Evolutionary conservation across 2,113 vertebrate genomes (phyloP).

Genomic region (Myrmecobius fasciatus): DNA sequence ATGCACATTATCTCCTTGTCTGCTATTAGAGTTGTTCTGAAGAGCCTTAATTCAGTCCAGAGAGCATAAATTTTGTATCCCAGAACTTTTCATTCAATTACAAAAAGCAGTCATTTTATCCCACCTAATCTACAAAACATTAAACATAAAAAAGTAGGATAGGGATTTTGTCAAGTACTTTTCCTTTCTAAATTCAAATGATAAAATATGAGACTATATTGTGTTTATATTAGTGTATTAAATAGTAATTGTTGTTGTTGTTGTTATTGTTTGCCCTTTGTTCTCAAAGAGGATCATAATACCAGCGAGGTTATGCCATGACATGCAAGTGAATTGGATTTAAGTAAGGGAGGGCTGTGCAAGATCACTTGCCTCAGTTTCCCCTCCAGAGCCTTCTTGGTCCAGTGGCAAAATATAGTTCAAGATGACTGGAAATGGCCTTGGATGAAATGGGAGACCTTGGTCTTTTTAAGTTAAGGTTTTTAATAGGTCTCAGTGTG

Average conservation of each 20-base stretch:
- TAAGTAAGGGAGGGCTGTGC: too few species aligned
- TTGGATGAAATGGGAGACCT: too few species aligned
- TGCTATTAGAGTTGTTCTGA: neutral
- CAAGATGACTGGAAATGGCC: too few species aligned
- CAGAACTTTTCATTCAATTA: neutral
- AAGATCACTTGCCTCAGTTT: too few species aligned
- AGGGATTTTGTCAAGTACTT: neutral
- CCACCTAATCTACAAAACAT: neutral
- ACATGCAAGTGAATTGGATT: too few species aligned
- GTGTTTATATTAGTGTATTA: neutral
- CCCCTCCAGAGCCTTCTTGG: too few species aligned
- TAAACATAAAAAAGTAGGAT: neutral
- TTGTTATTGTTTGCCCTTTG: too few species aligned
- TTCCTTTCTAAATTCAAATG: neutral
- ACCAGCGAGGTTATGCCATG: too few species aligned
- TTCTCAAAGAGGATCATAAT: too few species aligned
- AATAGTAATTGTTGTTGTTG: neutral
- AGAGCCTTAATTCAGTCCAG: neutral
- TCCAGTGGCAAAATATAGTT: too few species aligned
- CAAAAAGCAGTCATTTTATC: neutral
- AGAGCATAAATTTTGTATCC: neutral
- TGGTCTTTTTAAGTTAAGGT: too few species aligned
- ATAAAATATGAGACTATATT: neutral
- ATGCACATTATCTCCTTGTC: neutral
- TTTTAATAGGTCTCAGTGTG: too few species aligned